Base-by-base conservation (phyloP, 2,113 vertebrate species). In the Tychaedon coryphoeus region DNA sequence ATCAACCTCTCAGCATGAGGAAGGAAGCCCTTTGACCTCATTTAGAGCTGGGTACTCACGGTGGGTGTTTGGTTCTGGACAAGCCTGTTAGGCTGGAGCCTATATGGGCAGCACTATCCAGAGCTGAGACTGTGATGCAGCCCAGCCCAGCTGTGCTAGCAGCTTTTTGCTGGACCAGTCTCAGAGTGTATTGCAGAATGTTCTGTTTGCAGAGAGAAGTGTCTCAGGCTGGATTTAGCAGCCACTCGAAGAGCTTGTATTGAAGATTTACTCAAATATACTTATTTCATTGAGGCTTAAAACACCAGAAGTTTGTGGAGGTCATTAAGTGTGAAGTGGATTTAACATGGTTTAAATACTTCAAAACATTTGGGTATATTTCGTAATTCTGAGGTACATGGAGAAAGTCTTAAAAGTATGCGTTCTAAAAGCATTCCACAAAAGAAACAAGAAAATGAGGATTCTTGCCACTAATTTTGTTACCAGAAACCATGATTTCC, bases 391-490 rank as follows among this genome's bases (percentile, higher is more conserved):
- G 75, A 67, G 34, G 54, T 76, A 83, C 61, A 43, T 14, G 8
- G 60, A 88, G 75, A 62, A 88, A 73, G 64, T 73, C 33, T 62
- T 58, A 31, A 56, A 92, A 93, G 25, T 43, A 18, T 54, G 42
- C 54, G 7, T 47, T 85, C 50, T 53, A 12, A 75, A 91, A 87
- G 28, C 24, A 54, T 90, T 86, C 74, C 29, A 26, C 34, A 90
- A 70, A 94, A 93, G 42, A 86, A 79, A 73, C 26, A 90, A 94
- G 50, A 78, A 86, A 94, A 79, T 56, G 70, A 56, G 47, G 36
- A 26, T 71, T 73, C 78, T 83, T 79, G 88, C 87, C 92, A 92
- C 75, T 95, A 93, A 96, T 92, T 94, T 54, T 70, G 19, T 90
- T 93, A 56, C 75, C 79, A 86, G 86, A 88, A 86, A n/a, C 22